Evolutionary conservation across 1,140 invertebrate genomes (phyloP).

Genomic region (Ganaspis sp.): DNA sequence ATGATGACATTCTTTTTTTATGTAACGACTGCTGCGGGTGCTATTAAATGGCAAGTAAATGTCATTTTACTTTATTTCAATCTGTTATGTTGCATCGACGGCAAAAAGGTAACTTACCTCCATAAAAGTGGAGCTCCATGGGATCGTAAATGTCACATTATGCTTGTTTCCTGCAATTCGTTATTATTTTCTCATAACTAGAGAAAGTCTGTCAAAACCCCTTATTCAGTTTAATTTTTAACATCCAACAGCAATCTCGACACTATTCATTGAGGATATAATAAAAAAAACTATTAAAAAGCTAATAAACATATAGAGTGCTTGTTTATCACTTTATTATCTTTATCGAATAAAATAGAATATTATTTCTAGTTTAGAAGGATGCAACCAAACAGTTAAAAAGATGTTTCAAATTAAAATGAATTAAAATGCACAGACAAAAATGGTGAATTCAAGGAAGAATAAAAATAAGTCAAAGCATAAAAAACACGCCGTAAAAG

Average conservation of each 20-base stretch:
- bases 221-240: background rate
- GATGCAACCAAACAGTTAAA: no score
- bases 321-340: no score
- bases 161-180: constrained; percentile 8
- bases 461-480: no score
- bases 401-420: no score
- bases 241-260: background rate
- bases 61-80: constrained; percentile 15
- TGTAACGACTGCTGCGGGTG: background rate
- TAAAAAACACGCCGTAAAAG: no score
- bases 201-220: background rate
- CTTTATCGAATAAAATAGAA: no score
- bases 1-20: constrained; percentile 16
- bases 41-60: constrained; percentile 27
- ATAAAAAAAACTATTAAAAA: background rate
- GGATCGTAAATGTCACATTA: constrained; percentile 17
- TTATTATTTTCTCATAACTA: constrained; percentile 1
- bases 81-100: background rate
- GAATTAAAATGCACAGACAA: no score
- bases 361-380: no score
- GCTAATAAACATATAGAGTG: no score
- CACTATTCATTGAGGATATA: no score
- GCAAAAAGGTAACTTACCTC: constrained; percentile 19
- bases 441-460: no score
- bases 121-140: background rate